Evolutionary conservation across 2,888 invertebrate genomes (phyloP).

Genomic region (Cylloceria caligata): DNA sequence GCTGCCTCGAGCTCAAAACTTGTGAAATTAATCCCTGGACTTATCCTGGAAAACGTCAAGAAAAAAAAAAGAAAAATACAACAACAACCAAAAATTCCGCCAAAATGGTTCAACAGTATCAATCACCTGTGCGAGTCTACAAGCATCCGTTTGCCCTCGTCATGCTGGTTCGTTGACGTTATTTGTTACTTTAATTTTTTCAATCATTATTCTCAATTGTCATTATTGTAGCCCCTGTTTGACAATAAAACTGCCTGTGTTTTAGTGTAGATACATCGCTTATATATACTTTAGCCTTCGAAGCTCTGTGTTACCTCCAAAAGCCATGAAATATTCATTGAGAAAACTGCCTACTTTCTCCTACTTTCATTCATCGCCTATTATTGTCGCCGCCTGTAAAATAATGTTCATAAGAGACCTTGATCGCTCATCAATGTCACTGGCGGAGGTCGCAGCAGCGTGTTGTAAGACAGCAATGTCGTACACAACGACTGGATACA

Average conservation of each 20-base stretch:
- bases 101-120: conserved; percentile 97
- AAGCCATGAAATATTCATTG: conserved; percentile 61
- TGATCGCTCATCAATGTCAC: conserved; percentile 45
- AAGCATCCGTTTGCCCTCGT: conserved; percentile 98
- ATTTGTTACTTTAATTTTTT: background rate
- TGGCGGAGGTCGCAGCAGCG: conserved; percentile 22
- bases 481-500: background rate
- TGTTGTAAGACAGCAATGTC: background rate
- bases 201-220: background rate
- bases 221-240: background rate
- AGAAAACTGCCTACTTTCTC: conserved; percentile 55
- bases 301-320: conserved; percentile 18
- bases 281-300: conserved; percentile 36
- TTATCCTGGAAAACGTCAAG: background rate
- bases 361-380: conserved; percentile 48
- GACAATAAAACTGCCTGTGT: background rate
- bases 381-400: conserved; percentile 37
- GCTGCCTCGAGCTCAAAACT: background rate
- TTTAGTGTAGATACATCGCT: conserved; percentile 17
- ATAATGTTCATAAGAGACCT: conserved; percentile 64
- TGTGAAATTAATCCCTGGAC: background rate
- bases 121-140: conserved; percentile 97
- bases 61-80: background rate
- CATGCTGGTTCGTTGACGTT: conserved; percentile 92
- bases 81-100: conserved; percentile 27